phyloP scores from a whole-genome alignment of 2,797 vertebrate genomes.

The Anniella stebbinsi region DNA sequence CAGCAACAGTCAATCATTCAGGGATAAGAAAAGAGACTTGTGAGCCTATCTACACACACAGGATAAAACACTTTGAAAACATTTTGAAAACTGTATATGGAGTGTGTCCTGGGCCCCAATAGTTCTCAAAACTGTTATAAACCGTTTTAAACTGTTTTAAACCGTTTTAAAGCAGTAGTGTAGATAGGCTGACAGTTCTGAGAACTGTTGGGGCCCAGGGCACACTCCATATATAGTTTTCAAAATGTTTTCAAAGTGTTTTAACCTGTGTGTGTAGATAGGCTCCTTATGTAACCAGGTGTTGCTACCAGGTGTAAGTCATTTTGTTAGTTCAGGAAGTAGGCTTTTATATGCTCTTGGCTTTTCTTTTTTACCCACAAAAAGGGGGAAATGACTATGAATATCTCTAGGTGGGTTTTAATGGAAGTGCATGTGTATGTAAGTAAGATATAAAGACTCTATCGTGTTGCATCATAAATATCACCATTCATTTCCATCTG shows the following conservation, averaged over 20 bases:
- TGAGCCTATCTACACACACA: no score
- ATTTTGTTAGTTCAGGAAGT: constrained; percentile 36
- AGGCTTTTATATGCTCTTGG: constrained; percentile 40
- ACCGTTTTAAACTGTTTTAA: no score
- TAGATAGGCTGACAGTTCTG: no score
- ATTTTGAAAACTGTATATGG: no score
- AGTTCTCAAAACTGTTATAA: no score
- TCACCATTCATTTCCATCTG: not conserved
- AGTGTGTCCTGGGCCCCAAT: no score
- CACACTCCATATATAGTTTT: no score
- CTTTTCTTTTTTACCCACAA: constrained; percentile 22
- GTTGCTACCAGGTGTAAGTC: constrained; percentile 38
- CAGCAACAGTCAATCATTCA: constrained; percentile 17
- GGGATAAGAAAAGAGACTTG: not conserved
- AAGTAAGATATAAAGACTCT: not conserved
- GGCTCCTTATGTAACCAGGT: constrained; percentile 4
- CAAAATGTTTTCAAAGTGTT: no score
- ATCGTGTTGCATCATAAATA: not conserved
- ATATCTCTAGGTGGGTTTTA: constrained; percentile 9
- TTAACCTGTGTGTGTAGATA: no score
- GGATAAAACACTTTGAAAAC: no score
- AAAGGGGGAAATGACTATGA: constrained; percentile 37
- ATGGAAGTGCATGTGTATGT: not conserved
- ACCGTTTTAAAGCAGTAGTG: no score
- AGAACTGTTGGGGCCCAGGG: no score